Evolutionary conservation across 2,888 invertebrate genomes (phyloP), one percentile per base, ranked within the genome.

Genomic region (Parnassius apollo): DNA sequence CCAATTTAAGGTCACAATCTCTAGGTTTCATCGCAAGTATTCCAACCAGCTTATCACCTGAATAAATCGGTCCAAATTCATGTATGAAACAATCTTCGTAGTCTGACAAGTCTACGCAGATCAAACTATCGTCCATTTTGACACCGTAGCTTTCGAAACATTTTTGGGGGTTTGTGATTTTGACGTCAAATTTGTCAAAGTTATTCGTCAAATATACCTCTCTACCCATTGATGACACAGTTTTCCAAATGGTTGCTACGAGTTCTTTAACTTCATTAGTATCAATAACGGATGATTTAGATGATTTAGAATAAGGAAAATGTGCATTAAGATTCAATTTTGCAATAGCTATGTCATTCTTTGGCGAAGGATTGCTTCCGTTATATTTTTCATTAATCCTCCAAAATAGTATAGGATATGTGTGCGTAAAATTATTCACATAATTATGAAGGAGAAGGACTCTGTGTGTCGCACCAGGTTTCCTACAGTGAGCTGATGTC

Each of bases 41-140:
- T 0, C 90, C 91, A 0, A 83, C 80, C 2, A 90, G 66, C 54
- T 80, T 86, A 48, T 89, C 82, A 0, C 66, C 75, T 7, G 56
- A 44, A 61, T 73, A 90, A 1, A 90, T 51, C 0, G 91, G 91
- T 0, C 91, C 91, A 62, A 89, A 90, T 44, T 91, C 91, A 2
- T 86, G 81, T 0, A 83, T 65, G 12, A 90, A 91, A 61, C 91
- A 91, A 18, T 88, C 87, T 0, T 81, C 77, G n/a, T 87, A 73
- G 0, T 69, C 65, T 0, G 83, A 76, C 65, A 89, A 62, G 18
- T 91, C 87, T 0, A 87, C 70, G 55, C 91, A 91, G 0, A 90
- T 76, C 57, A 86, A 57, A 11, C 83, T 83, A 0, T 77, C 74
- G 2, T 88, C 85, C 0, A 85, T 3, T 0, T 74, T 72, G 0